Base-by-base conservation (phyloP, 2,888 invertebrate species). In the Embidobia sp. region DNA sequence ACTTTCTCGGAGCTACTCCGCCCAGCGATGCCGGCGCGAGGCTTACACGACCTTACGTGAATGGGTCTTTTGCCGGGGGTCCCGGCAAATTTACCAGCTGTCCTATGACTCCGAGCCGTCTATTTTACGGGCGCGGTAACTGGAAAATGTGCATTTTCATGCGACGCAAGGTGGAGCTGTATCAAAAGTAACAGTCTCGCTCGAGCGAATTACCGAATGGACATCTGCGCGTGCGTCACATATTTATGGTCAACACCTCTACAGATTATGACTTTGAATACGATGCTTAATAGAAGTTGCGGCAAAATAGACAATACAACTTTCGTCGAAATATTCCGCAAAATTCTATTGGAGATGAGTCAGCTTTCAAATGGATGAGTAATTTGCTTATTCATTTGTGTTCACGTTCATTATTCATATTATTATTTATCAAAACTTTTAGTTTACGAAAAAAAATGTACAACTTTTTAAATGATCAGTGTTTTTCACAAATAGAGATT, bases 101-200 rank as follows among this genome's bases (percentile, higher is more conserved):
- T 64, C 74, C 61, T 35, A 11, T 74, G 78, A 78, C 74, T 74
- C 66, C 46, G 44, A 42, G 29, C 35, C 49, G 63, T 64, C 69
- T 64, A 78, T 78, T 78, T 51, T 70, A 55, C 48, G 66, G 3
- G 40, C 78, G 74, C 78, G 78, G 70, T 78, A 78, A 74, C 78
- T 75, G 75, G 75, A 78, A 78, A 78, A 78, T 67, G 51, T 51
- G 55, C 67, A 57, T 78, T 75, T 75, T 72, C 72, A 61, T 59
- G 42, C 33, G 48, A 44, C 40, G 78, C 66, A 72, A 78, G 59
- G 64, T 75, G 69, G 59, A 69, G 57, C 40, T 7, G 22, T 37
- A 33, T 33, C 42, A 51, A 66, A 66, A 55, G 74, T 64, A 51
- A 61, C 61, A 44, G 37, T 42, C 29, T 19, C 31, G 42, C 15